Percentiles rank a stretch among this genome's conserved stretches.
phyloP scores from a whole-genome alignment of 1,140 invertebrate genomes.

The Camponotus vicinus region DNA sequence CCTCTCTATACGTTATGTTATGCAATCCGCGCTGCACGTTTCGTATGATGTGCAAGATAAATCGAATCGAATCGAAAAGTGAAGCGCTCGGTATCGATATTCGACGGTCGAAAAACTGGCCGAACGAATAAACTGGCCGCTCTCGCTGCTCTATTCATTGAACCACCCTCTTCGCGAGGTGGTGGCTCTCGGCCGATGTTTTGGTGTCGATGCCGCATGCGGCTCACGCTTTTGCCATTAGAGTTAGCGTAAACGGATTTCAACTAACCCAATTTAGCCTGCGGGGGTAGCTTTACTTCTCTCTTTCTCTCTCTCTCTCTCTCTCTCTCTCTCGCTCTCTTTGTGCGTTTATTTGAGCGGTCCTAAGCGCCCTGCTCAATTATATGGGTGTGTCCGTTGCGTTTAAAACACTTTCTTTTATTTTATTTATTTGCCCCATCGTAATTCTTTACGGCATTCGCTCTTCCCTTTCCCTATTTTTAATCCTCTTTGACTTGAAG shows the following conservation, averaged over 20 bases:
- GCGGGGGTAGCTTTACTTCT: slow-evolving; percentile 81
- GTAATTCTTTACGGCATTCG: neutral
- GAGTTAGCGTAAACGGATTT: slow-evolving; percentile 85
- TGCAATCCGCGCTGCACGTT: neutral
- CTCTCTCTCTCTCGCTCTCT: no score
- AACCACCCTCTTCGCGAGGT: neutral
- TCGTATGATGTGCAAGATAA: neutral
- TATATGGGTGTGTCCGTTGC: slow-evolving; percentile 61
- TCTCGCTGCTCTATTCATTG: neutral
- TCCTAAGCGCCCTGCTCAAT: slow-evolving; percentile 70
- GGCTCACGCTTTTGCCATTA: slow-evolving; percentile 82
- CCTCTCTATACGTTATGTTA: neutral
- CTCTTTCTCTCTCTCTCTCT: neutral
- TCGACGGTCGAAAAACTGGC: slow-evolving; percentile 28
- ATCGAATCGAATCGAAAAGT: neutral
- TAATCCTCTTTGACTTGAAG: neutral
- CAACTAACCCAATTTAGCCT: slow-evolving; percentile 84
- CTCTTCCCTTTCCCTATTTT: neutral
- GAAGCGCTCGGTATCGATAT: neutral
- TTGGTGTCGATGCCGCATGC: slow-evolving; percentile 72
- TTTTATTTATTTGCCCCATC: neutral
- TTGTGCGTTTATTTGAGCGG: slow-evolving; percentile 78
- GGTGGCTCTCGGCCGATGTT: slow-evolving; percentile 20
- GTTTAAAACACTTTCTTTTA: slow-evolving; percentile 34
- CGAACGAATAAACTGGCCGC: slow-evolving; percentile 2